Evolutionary conservation across 92 coral and sea anemone species (phyloP).

Genomic region (Epizoanthus rinbou): DNA sequence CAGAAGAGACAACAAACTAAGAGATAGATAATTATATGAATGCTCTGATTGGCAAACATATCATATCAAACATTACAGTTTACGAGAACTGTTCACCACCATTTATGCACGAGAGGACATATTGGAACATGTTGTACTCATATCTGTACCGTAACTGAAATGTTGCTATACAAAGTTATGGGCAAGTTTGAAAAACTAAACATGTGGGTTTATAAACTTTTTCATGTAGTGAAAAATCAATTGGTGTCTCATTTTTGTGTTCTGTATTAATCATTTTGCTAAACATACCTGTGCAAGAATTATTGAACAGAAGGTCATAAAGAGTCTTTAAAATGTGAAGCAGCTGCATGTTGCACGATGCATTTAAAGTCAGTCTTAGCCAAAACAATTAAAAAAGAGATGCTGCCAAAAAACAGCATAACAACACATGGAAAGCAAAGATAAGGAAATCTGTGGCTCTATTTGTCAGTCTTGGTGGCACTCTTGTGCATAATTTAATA

Average conservation of each 20-base stretch:
- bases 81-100: background rate
- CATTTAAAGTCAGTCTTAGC: background rate
- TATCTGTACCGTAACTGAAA: background rate
- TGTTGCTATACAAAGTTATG: too few species aligned
- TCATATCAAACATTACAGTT: background rate
- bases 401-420: constrained; percentile 12
- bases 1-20: background rate
- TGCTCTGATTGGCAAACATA: too few species aligned
- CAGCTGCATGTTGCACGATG: constrained; percentile 10
- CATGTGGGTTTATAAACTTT: too few species aligned
- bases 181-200: too few species aligned
- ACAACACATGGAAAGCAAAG: constrained; percentile 12
- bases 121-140: background rate
- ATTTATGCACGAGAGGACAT: too few species aligned
- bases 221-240: too few species aligned
- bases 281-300: background rate
- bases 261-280: background rate
- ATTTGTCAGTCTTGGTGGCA: constrained; percentile 19
- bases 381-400: background rate
- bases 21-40: background rate
- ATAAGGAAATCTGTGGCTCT: constrained; percentile 17
- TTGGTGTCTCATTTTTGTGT: background rate
- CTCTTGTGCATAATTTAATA: constrained; percentile 3
- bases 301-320: background rate
- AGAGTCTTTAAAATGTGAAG: constrained; percentile 14